These are phyloP conservation scores for Brachionus calyciflorus DNA, from an alignment of 1,140 invertebrate species.

Conservation along the genomic window DNA sequence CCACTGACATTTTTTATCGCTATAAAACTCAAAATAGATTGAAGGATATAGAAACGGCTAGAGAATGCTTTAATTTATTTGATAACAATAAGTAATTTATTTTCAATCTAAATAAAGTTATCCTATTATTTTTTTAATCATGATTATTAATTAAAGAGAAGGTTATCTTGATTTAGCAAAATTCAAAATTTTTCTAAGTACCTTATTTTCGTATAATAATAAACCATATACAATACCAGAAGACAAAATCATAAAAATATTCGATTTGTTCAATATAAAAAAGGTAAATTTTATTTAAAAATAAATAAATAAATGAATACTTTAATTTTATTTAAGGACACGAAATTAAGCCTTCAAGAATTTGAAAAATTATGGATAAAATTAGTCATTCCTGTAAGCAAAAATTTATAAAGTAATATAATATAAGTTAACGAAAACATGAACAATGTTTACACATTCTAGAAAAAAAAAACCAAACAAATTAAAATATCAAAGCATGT, in stretches of 20 bases:
- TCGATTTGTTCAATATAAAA: neutral
- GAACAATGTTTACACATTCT: too few species aligned
- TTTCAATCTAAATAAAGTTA: too few species aligned
- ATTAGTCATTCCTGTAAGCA: constrained; percentile 27
- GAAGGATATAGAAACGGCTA: neutral
- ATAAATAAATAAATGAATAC: neutral
- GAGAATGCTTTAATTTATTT: neutral
- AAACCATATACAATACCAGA: constrained; percentile 29
- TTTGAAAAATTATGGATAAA: constrained; percentile 15
- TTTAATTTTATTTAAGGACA: neutral
- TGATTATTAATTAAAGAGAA: too few species aligned
- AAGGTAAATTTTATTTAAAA: neutral
- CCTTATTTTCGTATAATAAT: neutral
- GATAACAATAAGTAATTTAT: neutral
- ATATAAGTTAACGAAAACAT: too few species aligned
- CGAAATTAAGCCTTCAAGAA: neutral
- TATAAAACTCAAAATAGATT: constrained; percentile 13
- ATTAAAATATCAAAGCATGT: too few species aligned
- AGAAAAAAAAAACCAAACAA: too few species aligned
- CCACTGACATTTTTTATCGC: neutral
- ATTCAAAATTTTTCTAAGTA: constrained; percentile 4
- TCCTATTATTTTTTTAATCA: too few species aligned
- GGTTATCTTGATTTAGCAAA: neutral
- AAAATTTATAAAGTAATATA: neutral
- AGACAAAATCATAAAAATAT: constrained; percentile 30